Conservation (phyloP, 2,797 vertebrate species). For the Dicrostonyx torquatus region DNA sequence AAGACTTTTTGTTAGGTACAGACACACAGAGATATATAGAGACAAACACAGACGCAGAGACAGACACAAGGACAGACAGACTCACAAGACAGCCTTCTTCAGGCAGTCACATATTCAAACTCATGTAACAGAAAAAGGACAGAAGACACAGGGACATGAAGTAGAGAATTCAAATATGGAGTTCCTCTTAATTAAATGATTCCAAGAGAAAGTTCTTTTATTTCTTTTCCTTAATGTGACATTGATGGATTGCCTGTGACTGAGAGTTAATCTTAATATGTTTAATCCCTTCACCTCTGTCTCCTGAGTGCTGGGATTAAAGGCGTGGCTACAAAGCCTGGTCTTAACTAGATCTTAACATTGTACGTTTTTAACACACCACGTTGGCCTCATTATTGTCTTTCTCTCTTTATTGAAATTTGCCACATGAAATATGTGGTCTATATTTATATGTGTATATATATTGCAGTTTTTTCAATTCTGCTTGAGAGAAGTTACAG, state of each 20-base stretch:
- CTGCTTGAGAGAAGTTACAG: background rate
- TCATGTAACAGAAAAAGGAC: background rate
- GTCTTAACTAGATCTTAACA: background rate
- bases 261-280: background rate
- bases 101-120: background rate
- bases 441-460: background rate
- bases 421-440: background rate
- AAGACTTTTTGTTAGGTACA: background rate
- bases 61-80: background rate
- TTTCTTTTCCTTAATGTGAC: background rate
- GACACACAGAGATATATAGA: background rate
- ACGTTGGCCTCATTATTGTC: background rate
- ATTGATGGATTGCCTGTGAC: background rate
- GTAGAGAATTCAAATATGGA: background rate
- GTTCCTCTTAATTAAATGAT: background rate
- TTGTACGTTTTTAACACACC: background rate
- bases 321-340: background rate
- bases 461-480: background rate
- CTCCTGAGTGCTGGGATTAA: background rate
- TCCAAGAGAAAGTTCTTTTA: background rate
- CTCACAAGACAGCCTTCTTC: background rate
- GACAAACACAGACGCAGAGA: background rate
- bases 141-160: background rate
- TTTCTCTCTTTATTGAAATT: background rate
- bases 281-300: background rate